These are phyloP conservation scores for Coelopa pilipes DNA, from an alignment of 2,888 invertebrate species.

Conservation along the genomic window DNA sequence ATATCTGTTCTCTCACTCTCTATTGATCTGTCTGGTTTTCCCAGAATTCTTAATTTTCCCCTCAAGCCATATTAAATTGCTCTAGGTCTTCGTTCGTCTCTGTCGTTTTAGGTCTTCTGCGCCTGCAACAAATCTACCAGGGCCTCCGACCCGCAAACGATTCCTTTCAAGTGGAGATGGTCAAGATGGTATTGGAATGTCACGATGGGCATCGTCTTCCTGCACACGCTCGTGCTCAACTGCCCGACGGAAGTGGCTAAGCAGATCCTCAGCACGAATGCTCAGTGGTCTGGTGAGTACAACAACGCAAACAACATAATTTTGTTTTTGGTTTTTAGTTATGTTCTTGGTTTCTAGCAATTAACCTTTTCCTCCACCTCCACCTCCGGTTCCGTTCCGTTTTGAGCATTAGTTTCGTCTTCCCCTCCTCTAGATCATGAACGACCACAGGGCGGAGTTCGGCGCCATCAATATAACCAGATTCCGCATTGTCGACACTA, in stretches of 20 bases:
- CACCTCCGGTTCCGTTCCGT: no score
- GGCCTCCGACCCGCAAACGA: slow-evolving; percentile 85
- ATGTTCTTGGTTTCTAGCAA: background rate
- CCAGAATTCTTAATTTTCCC: no score
- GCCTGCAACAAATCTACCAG: slow-evolving; percentile 93
- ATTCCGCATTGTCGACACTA: slow-evolving; percentile 91
- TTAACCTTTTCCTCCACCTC: background rate
- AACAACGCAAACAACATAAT: slow-evolving; percentile 12
- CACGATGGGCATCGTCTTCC: slow-evolving; percentile 87
- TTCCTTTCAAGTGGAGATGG: slow-evolving; percentile 86
- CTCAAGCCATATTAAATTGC: background rate
- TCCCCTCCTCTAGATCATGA: slow-evolving; percentile 82
- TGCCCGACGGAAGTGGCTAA: slow-evolving; percentile 91
- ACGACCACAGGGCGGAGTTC: slow-evolving; percentile 96
- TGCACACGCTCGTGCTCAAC: slow-evolving; percentile 86
- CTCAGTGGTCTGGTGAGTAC: slow-evolving; percentile 86
- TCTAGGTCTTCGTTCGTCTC: no score
- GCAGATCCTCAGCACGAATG: slow-evolving; percentile 89
- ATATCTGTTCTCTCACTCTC: no score
- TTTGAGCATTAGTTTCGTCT: background rate
- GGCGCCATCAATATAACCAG: slow-evolving; percentile 99
- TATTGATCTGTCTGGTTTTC: no score
- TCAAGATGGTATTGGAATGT: slow-evolving; percentile 88
- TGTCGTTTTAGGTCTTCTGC: slow-evolving; percentile 76
- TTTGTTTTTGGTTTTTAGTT: background rate